Conservation (phyloP, 2,113 vertebrate species). For the Pteronura brasiliensis region DNA sequence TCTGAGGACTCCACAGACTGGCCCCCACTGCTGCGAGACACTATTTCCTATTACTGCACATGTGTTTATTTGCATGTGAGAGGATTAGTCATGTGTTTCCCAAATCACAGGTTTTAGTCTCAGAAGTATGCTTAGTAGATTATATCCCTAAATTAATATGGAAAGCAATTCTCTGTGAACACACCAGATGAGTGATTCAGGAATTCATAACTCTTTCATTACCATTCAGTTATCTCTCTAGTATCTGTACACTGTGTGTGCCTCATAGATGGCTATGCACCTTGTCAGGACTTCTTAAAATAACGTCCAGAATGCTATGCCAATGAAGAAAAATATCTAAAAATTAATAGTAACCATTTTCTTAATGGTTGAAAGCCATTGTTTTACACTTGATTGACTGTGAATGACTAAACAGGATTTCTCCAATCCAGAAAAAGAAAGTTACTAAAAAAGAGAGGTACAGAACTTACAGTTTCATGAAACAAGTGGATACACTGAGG, state of each 20-base stretch:
- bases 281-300: neutral
- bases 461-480: neutral
- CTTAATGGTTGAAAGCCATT: neutral
- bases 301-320: neutral
- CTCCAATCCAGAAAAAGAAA: neutral
- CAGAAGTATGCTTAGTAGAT: constrained; percentile 32
- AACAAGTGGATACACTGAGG: neutral
- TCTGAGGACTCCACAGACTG: neutral
- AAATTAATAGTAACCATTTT: neutral
- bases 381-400: neutral
- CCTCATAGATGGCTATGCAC: neutral
- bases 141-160: constrained; percentile 45
- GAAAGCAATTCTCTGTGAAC: constrained; percentile 42
- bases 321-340: neutral
- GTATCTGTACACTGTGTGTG: fast-evolving
- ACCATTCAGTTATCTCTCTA: neutral
- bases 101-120: constrained; percentile 55
- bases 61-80: constrained; percentile 57
- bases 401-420: neutral
- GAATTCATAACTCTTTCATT: neutral
- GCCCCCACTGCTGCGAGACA: neutral
- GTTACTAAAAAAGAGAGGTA: neutral
- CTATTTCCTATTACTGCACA: neutral
- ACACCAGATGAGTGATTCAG: neutral
- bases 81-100: constrained; percentile 21